These are phyloP conservation scores for Anguilla marmorata DNA, from an alignment of 2,797 vertebrate species.

Conservation along the genomic window DNA sequence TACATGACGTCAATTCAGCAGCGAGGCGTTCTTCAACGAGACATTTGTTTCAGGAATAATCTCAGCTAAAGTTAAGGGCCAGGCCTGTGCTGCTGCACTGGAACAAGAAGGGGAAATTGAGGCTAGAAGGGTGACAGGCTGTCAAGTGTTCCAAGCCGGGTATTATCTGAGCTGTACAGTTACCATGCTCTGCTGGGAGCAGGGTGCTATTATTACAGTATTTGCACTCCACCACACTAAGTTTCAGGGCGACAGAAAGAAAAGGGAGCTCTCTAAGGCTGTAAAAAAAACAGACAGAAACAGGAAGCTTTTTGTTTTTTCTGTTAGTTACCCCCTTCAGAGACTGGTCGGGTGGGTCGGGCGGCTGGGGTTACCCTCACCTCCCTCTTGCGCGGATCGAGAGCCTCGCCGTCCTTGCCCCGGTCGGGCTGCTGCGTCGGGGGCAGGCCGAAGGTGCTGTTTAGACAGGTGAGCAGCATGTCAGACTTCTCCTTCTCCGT, in stretches of 20 bases:
- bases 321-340: constrained; percentile 24
- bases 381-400: constrained; percentile 67
- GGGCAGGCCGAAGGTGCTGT: constrained; percentile 73
- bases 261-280: neutral
- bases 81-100: neutral
- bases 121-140: neutral
- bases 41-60: constrained; percentile 4
- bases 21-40: neutral
- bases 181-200: neutral
- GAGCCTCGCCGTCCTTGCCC: constrained; percentile 65
- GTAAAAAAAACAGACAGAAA: too few relatives aligned
- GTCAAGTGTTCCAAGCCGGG: neutral
- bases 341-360: constrained; percentile 26
- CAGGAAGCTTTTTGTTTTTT: neutral
- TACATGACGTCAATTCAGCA: neutral
- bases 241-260: neutral
- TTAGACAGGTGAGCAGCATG: constrained; percentile 79
- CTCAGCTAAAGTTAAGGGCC: neutral
- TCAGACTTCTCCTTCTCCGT: constrained; percentile 76
- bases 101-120: neutral
- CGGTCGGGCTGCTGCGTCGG: constrained; percentile 62
- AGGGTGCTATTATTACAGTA: constrained; percentile 3
- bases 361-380: constrained; percentile 56
- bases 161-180: neutral
- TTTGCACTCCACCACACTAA: neutral